phyloP scores from a whole-genome alignment of 2,113 vertebrate genomes.

The Conger conger region DNA sequence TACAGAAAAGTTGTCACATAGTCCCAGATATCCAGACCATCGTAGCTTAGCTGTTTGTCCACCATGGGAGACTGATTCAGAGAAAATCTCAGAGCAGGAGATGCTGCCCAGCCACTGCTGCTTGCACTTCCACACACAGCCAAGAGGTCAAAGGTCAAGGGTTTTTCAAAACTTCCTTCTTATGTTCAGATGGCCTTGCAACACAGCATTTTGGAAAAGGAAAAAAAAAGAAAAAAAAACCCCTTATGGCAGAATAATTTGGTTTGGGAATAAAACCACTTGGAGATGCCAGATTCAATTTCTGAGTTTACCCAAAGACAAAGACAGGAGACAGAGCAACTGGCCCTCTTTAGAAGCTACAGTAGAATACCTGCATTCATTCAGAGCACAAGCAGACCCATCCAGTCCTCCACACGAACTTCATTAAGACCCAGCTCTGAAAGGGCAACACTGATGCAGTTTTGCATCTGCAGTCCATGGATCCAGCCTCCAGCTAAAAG shows the following conservation, averaged over 20 bases:
- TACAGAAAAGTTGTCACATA: not conserved
- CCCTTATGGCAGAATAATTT: constrained; percentile 58
- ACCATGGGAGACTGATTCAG: constrained; percentile 40
- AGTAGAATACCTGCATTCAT: constrained; percentile 66
- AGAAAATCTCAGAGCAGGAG: constrained; percentile 48
- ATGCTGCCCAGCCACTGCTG: constrained; percentile 48
- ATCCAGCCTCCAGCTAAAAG: not conserved
- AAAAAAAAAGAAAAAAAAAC: constrained; percentile 33
- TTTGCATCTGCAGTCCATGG: constrained; percentile 28
- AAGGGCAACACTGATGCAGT: constrained; percentile 62
- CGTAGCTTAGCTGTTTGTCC: constrained; percentile 60
- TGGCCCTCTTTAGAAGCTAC: constrained; percentile 59
- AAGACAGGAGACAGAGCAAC: constrained; percentile 58
- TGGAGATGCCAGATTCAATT: constrained; percentile 71
- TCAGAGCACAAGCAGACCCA: constrained; percentile 56
- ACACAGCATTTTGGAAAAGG: constrained; percentile 19
- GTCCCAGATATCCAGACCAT: constrained; percentile 56
- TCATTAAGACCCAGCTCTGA: constrained; percentile 60
- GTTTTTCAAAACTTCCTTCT: constrained; percentile 57
- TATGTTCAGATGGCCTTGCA: constrained; percentile 51
- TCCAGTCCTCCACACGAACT: constrained; percentile 64
- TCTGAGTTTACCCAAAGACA: constrained; percentile 54
- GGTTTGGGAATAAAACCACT: constrained; percentile 63
- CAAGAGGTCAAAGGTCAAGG: constrained; percentile 60
- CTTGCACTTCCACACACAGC: constrained; percentile 58